phyloP scores from a whole-genome alignment of 2,113 vertebrate genomes.

The Pyxicephalus adspersus region DNA sequence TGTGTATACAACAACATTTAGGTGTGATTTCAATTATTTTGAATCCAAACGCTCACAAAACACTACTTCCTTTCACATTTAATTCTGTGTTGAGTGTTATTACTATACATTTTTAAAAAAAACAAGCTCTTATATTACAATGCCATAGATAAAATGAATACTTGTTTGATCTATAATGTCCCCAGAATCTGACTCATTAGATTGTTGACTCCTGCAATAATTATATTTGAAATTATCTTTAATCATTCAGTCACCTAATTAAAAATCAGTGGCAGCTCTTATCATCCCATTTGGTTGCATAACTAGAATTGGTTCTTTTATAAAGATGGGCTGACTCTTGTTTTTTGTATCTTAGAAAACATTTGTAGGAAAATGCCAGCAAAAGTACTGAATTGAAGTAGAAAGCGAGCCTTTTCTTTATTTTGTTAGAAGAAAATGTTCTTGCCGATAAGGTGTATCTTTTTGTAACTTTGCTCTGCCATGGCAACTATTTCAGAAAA shows the following conservation, averaged over 20 bases:
- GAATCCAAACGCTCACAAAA: too few species aligned
- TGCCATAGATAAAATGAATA: neutral
- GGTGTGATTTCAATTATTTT: too few species aligned
- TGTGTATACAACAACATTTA: too few species aligned
- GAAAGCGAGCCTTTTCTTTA: neutral
- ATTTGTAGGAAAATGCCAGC: neutral
- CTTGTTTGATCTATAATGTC: neutral
- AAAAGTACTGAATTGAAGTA: neutral
- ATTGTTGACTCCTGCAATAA: neutral
- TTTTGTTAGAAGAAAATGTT: neutral
- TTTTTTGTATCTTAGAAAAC: neutral
- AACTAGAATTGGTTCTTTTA: slow-evolving; percentile 14
- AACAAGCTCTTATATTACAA: neutral
- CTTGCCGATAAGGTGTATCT: neutral
- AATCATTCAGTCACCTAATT: slow-evolving; percentile 20
- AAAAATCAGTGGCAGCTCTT: neutral
- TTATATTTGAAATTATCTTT: neutral
- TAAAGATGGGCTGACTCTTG: neutral
- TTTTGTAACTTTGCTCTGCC: neutral
- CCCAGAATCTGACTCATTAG: neutral
- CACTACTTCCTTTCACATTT: too few species aligned
- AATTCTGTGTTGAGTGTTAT: too few species aligned
- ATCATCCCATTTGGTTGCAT: neutral
- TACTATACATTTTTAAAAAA: slow-evolving; percentile 19
- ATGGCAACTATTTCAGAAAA: neutral